These are phyloP conservation scores for Girardia tigrina DNA, from an alignment of 2,888 invertebrate species.

Conservation along the genomic window DNA sequence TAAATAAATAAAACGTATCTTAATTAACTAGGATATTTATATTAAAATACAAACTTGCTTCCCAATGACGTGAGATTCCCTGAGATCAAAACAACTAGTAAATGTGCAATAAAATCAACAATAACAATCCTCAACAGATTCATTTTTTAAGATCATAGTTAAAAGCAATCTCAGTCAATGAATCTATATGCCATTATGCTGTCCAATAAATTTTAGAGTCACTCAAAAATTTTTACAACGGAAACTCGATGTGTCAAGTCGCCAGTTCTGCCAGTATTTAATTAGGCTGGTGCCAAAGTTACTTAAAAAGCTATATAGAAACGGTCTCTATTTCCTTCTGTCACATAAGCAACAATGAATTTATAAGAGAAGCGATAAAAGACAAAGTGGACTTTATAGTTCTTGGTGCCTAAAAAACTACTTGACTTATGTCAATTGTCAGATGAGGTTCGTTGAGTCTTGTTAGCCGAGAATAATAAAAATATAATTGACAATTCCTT, in stretches of 20 bases:
- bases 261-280: constrained; percentile 16
- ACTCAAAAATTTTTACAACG: neutral
- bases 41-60: no score
- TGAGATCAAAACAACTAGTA: no score
- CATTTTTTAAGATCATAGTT: neutral
- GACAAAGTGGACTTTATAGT: neutral
- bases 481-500: no score
- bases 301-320: constrained; percentile 1
- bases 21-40: no score
- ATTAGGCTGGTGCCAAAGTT: constrained; percentile 13
- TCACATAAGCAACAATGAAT: constrained; percentile 12
- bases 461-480: neutral
- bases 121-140: neutral
- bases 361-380: constrained; percentile 6
- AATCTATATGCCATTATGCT: constrained; percentile 15
- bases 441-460: neutral
- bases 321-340: constrained; percentile 18
- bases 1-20: no score
- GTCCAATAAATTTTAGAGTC: constrained; percentile 1
- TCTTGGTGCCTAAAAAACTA: neutral
- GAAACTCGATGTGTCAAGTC: constrained; percentile 15
- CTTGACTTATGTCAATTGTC: constrained; percentile 12
- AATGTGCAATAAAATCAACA: neutral
- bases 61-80: no score
- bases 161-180: constrained; percentile 14